phyloP scores from a whole-genome alignment of 2,797 vertebrate genomes.

The Anomalospiza imberbis region DNA sequence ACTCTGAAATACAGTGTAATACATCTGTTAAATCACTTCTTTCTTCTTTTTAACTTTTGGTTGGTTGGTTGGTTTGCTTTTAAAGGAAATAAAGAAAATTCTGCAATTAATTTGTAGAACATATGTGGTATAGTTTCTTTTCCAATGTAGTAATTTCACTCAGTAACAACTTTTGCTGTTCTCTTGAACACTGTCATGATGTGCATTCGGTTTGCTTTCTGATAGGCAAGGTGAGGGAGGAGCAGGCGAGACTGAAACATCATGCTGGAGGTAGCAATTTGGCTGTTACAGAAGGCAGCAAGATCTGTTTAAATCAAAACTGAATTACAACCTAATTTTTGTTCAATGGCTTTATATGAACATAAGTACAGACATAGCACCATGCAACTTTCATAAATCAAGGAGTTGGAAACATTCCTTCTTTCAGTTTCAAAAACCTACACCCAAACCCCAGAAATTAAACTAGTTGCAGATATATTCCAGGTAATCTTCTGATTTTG shows the following conservation, averaged over 20 bases:
- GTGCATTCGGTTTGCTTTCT: not conserved
- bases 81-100: not conserved
- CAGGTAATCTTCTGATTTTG: not conserved
- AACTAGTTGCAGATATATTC: not conserved
- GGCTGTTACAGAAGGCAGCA: not conserved
- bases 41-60: not conserved
- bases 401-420: not conserved
- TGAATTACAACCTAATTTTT: not conserved
- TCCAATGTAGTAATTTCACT: not conserved
- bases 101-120: not conserved
- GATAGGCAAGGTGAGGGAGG: not conserved
- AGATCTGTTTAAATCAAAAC: not conserved
- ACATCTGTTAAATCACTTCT: not conserved
- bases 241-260: rapidly evolving
- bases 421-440: not conserved
- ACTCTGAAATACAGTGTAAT: not conserved
- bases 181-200: not conserved
- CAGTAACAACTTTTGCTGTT: not conserved
- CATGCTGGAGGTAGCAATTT: not conserved
- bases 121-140: not conserved
- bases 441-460: not conserved
- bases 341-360: not conserved
- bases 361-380: not conserved
- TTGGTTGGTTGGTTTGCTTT: not conserved
- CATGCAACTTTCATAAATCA: not conserved